phyloP scores from a whole-genome alignment of 1,140 invertebrate genomes.

The Calliphora vicina region DNA sequence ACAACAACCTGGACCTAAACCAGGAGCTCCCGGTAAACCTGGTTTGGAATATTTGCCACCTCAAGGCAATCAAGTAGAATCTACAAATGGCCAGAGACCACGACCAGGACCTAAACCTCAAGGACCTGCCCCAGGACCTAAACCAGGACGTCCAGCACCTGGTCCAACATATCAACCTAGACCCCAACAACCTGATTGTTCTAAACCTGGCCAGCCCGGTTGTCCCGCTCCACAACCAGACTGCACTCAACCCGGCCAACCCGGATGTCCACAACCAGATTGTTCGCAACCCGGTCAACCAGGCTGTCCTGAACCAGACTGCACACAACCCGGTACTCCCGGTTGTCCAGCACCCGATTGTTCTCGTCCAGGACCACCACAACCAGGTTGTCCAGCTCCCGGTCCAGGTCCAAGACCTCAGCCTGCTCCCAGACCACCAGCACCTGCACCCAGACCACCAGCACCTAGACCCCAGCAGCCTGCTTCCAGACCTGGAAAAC shows the following conservation, averaged over 20 bases:
- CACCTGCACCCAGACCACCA: background rate
- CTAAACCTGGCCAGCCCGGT: background rate
- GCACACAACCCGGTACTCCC: background rate
- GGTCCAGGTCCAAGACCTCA: background rate
- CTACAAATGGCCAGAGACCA: conserved; percentile 2
- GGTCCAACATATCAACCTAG: background rate
- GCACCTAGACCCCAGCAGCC: conserved; percentile 1
- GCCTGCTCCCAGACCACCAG: background rate
- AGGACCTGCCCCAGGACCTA: background rate
- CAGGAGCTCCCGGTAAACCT: background rate
- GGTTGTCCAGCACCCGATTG: background rate
- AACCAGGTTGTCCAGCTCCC: conserved; percentile 27
- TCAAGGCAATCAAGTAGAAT: background rate
- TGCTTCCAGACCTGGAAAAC: background rate
- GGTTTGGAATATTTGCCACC: conserved; percentile 18
- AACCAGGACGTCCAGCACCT: background rate
- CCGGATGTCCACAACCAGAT: background rate
- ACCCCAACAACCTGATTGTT: background rate
- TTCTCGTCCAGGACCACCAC: background rate
- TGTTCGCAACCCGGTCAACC: background rate
- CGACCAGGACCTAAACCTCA: background rate
- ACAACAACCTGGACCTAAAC: conserved; percentile 9
- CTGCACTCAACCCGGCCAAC: background rate
- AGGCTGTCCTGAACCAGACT: background rate
- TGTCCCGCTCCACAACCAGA: conserved; percentile 11